Base-by-base conservation (phyloP, 1,140 invertebrate species). In the Anadara kagoshimensis region DNA sequence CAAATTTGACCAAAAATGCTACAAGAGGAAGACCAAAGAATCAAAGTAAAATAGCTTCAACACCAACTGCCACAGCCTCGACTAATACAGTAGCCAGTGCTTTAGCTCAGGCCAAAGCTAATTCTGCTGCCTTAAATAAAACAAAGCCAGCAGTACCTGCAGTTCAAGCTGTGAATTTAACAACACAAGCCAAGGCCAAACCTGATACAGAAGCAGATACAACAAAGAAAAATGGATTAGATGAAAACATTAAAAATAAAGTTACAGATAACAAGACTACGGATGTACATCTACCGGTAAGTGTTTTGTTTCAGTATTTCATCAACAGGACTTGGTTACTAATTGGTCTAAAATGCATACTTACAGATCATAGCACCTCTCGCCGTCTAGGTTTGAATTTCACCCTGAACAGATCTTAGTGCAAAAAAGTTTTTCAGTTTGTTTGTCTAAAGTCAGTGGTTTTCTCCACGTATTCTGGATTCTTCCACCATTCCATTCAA, bases 41-140 rank as follows among this genome's bases (percentile, higher is more conserved):
- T 36, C 66, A 75, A 53, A 57, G 67, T 59, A 62, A 59, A 61
- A 56, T 49, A 11, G 24, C 59, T 16, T 44, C 64, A 45, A 51
- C 63, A 59, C 53, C 73, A 53, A 69, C 70, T 54, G 58, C 76
- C 54, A 63, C 76, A 66, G 69, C 76, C 41, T 49, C 72, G 18
- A 74, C 76, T 14, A 72, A 74, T 59, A 71, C 86, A 49, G 87
- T 88, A 62, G 90, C 87, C 63, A 62, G 76, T 64, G 76, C 71
- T 41, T 36, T 69, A 22, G 67, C 69, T 64, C 59, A 75, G 45
- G 54, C 66, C n/a, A 81, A 70, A 63, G 59, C 75, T 49, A 69
- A 78, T 83, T 84, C 91, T 90, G 85, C 77, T 68, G 76, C 66
- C 22, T 73, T 49, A 57, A 54, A 61, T 49, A 65, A 74, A 18